Evolutionary conservation across 2,888 invertebrate species (phyloP).

Genomic region (Agrotis exclamationis): DNA sequence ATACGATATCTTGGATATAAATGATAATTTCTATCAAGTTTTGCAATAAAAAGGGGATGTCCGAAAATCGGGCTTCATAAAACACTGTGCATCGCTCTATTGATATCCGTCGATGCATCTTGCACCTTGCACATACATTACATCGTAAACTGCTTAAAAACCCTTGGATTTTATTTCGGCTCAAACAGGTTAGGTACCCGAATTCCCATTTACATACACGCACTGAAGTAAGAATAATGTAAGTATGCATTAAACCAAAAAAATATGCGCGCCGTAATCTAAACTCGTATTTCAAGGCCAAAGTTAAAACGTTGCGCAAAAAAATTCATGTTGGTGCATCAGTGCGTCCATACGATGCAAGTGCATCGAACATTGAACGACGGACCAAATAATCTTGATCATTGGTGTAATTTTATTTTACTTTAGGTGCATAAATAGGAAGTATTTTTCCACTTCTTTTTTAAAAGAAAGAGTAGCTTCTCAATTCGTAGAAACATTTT

Average conservation of each 20-base stretch:
- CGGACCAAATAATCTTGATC: conserved; percentile 59
- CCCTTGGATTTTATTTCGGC: conserved; percentile 38
- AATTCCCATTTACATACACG: conserved; percentile 56
- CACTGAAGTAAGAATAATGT: conserved; percentile 57
- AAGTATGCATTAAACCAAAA: conserved; percentile 64
- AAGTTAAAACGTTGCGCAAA: conserved; percentile 83
- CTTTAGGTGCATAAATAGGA: neutral
- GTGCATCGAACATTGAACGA: conserved; percentile 78
- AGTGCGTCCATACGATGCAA: conserved; percentile 87
- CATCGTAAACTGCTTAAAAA: conserved; percentile 19
- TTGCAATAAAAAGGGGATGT: too few relatives aligned
- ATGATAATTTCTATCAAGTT: too few relatives aligned
- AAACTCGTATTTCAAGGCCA: conserved; percentile 90
- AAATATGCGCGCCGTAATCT: conserved; percentile 84
- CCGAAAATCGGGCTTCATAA: too few relatives aligned
- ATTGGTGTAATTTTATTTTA: conserved; percentile 12
- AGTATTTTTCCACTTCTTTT: too few relatives aligned
- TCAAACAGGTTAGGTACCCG: conserved; percentile 55
- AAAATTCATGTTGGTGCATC: conserved; percentile 86
- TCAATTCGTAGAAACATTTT: too few relatives aligned
- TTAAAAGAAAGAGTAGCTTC: too few relatives aligned
- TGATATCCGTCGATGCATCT: conserved; percentile 15
- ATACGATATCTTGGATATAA: too few relatives aligned
- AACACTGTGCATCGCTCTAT: too few relatives aligned
- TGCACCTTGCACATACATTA: conserved; percentile 1